Percentiles rank a stretch among this genome's conserved stretches.
Evolutionary conservation across 1,140 invertebrate genomes (phyloP).

Genomic region (Atta colombica): DNA sequence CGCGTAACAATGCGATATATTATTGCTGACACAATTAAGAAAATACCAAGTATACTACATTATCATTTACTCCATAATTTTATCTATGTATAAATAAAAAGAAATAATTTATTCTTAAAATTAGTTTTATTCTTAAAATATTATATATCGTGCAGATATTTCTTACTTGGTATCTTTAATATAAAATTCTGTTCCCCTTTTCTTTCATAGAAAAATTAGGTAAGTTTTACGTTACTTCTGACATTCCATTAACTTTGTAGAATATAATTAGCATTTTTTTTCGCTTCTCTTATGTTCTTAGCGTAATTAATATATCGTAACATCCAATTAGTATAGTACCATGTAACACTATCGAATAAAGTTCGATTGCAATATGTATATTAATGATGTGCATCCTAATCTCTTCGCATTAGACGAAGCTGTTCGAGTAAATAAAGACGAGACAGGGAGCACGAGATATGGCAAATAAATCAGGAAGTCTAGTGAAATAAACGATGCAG

Average conservation of each 20-base stretch:
- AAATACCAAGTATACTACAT: neutral
- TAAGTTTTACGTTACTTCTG: neutral
- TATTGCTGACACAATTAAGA: neutral
- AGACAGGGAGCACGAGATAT: neutral
- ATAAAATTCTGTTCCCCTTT: too few relatives aligned
- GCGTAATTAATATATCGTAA: neutral
- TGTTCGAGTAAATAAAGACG: neutral
- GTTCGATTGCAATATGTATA: neutral
- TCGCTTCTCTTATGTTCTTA: neutral
- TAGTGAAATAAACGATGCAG: slow-evolving; percentile 61
- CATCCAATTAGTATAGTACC: neutral
- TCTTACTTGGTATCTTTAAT: neutral
- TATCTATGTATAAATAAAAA: neutral
- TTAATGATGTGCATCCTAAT: neutral
- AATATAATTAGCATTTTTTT: neutral
- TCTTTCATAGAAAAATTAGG: neutral
- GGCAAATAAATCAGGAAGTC: slow-evolving; percentile 60
- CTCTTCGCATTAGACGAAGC: neutral
- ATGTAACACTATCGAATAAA: neutral
- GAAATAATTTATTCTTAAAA: slow-evolving; percentile 2
- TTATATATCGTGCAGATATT: neutral
- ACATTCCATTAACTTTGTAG: neutral
- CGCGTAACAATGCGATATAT: neutral
- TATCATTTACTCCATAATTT: neutral
- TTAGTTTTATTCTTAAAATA: slow-evolving; percentile 1